These are phyloP conservation scores for Palaemon carinicauda DNA, from an alignment of 1,140 invertebrate species.

Conservation along the genomic window DNA sequence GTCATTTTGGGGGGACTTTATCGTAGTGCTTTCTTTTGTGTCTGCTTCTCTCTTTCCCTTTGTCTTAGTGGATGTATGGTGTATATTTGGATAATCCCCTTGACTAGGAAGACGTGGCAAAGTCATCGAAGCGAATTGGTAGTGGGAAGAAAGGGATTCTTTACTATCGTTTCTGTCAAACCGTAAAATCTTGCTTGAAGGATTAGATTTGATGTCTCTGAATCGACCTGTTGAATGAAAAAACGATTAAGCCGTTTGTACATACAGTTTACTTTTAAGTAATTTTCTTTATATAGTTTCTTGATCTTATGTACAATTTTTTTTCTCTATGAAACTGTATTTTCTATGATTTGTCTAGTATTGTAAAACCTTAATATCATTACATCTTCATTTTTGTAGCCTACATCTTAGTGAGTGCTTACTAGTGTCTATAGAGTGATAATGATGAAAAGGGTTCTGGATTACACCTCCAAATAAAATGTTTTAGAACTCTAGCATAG, in stretches of 20 bases:
- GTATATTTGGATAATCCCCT: not conserved
- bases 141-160: not conserved
- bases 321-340: no score
- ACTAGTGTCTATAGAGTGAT: no score
- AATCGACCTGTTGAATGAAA: conserved; percentile 32
- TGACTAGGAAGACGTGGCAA: conserved; percentile 12
- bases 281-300: not conserved
- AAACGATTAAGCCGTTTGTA: not conserved
- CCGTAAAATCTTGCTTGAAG: conserved; percentile 62
- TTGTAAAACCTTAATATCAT: no score
- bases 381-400: no score
- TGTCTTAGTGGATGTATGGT: not conserved
- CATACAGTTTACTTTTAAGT: not conserved
- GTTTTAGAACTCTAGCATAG: not conserved
- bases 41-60: no score
- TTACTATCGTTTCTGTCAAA: conserved; percentile 39
- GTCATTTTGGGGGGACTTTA: not conserved
- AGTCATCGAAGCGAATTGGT: not conserved
- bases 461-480: not conserved
- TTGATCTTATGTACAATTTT: no score
- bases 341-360: no score
- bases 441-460: no score
- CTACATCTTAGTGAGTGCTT: no score
- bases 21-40: no score
- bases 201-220: conserved; percentile 62